Evolutionary conservation across 2,113 vertebrate species (phyloP).

Genomic region (Plecturocebus donacophilus): DNA sequence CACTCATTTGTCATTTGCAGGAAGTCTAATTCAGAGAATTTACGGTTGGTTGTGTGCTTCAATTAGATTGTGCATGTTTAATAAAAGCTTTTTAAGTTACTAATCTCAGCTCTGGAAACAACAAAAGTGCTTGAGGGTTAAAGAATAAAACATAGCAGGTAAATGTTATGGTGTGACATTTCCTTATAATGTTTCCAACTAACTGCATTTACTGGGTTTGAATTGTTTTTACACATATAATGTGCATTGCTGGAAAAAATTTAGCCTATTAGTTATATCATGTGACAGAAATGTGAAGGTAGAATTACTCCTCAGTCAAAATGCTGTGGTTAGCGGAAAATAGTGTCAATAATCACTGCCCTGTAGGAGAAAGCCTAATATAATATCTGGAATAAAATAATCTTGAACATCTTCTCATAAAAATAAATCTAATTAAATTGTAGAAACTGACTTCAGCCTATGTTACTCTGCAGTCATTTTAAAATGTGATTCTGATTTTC

Average conservation of each 20-base stretch:
- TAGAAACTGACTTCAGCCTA: slow-evolving; percentile 29
- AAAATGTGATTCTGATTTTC: slow-evolving; percentile 52
- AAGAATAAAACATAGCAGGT: slow-evolving; percentile 72
- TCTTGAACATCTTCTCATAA: slow-evolving; percentile 51
- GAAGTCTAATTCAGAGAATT: slow-evolving; percentile 78
- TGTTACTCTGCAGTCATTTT: slow-evolving; percentile 24
- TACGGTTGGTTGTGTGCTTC: slow-evolving; percentile 77
- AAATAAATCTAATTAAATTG: slow-evolving; percentile 70
- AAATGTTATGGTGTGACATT: slow-evolving; percentile 77
- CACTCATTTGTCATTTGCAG: slow-evolving; percentile 70
- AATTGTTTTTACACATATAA: slow-evolving; percentile 73
- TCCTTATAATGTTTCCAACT: slow-evolving; percentile 71
- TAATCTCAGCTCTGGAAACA: slow-evolving; percentile 74
- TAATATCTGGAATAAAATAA: slow-evolving; percentile 60
- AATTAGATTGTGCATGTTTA: slow-evolving; percentile 76
- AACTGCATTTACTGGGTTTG: slow-evolving; percentile 66
- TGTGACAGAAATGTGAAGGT: slow-evolving; percentile 59
- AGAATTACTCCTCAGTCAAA: slow-evolving; percentile 65
- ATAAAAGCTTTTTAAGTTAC: slow-evolving; percentile 78
- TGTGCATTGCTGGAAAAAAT: slow-evolving; percentile 59
- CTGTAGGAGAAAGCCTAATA: slow-evolving; percentile 58
- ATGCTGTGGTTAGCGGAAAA: slow-evolving; percentile 69
- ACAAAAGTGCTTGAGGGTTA: slow-evolving; percentile 70
- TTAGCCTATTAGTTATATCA: slow-evolving; percentile 60
- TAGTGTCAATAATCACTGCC: slow-evolving; percentile 69